Base-by-base conservation (phyloP, 2,797 vertebrate genomes). In the Manis javanica region DNA sequence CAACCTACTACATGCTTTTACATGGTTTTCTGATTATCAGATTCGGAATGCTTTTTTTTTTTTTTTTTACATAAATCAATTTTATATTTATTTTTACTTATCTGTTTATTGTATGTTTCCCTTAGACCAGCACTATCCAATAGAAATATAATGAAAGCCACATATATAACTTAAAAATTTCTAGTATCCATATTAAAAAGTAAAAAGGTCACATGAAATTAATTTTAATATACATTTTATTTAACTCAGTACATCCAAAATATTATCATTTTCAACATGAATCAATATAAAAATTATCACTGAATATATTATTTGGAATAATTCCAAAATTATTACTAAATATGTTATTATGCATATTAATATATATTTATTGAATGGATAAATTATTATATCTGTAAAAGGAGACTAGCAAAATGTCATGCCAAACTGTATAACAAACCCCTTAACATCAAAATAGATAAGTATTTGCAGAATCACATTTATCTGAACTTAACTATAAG, bases 401-500 rank as follows among this genome's bases (percentile, higher is more conserved):
- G 7, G 51, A 94, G 24, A 77, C 34, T 16, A 81, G 4, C n/a
- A 86, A 91, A 93, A 49, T 72, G 34, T 72, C 39, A 89, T 90
- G 34, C 23, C 26, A 89, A 87, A 21, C 14, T 8, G 51, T 29
- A 51, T 31, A 9, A 81, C 18, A 95, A 59, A 78, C 64, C 7
- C 26, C 3, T 63, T 92, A 77, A 71, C 18, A 89, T 91, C 34
- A 75, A 69, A 89, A 84, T 57, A 64, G 6, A 15, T 82, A 74
- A 7, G 15, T 94, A 90, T 87, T 66, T 94, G 12, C 24, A 81
- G 37, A 94, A 8, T 81, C 42, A 91, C 26, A 31, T 95, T 81
- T 86, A 61, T 57, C 26, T 95, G 23, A 86, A 78, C 87, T 93
- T 96, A 91, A 79, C 34, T 61, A 2, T 91, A 12, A 95, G 23